Base-by-base conservation (phyloP, 2,888 invertebrate species). In the Gymnocheta viridis region DNA sequence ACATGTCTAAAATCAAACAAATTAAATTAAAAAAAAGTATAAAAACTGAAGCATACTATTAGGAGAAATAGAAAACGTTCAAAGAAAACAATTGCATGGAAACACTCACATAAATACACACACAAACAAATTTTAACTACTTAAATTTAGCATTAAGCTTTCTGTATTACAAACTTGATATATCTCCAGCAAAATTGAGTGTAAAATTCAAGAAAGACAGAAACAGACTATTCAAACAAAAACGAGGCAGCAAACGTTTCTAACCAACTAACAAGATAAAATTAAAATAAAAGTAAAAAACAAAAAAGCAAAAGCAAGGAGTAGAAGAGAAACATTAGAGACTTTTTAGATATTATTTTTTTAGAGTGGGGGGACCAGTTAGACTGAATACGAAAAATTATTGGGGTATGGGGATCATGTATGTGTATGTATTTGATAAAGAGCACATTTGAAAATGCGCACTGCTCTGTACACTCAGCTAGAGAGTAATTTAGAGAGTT, bases 381-480 rank as follows among this genome's bases (percentile, higher is more conserved):
- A 60, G 47, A 22, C 24, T 38, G n/a, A n/a, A n/a, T n/a, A n/a
- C 14, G n/a, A 14, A 17, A 51, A 24, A 14, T 24, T 38, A 64
- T 44, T 64, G 66, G 12, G 70, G 79, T 72, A 47, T 79, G 79
- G 56, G 79, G 79, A 79, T 79, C 79, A 32, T 47, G 32, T n/a
- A 2, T 54, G 44, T 64, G 27, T 27, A 32, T 24, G 29, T 27
- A 66, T 49, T 32, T n/a, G 14, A 41, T 27, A 22, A 22, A 38
- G n/a, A 78, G 69, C 29, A 49, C 9, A 88, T 90, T 90, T 89
- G 89, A 89, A 87, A 90, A 88, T 90, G 90, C 90, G 90, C 90
- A 90, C 89, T 89, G 17, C 17, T 32, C 22, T 35, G 19, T 0
- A 17, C 0, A 41, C 29, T 54, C 24, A 44, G 27, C 9, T 5